Conservation (phyloP, 2,888 invertebrate genomes). For the Drosophila paramelanica region DNA sequence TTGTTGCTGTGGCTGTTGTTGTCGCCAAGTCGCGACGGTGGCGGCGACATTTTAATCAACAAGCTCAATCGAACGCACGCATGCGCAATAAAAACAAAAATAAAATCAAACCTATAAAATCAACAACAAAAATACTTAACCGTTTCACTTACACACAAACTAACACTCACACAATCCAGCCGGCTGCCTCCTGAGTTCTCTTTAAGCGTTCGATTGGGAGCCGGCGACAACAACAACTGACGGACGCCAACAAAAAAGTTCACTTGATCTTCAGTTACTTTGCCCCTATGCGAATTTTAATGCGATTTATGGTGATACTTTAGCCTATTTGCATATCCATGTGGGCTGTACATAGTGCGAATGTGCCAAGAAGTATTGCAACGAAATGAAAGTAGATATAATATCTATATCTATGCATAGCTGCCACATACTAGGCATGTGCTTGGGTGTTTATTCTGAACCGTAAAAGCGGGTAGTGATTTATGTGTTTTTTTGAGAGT, state of each 20-base stretch:
- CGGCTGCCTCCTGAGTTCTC: slow-evolving; percentile 36
- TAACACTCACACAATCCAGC: slow-evolving; percentile 31
- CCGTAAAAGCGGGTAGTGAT: neutral
- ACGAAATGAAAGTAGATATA: slow-evolving; percentile 3
- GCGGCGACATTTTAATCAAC: slow-evolving; percentile 80
- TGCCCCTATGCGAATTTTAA: slow-evolving; percentile 74
- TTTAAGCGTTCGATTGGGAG: slow-evolving; percentile 33
- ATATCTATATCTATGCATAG: slow-evolving; percentile 17
- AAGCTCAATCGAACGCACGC: slow-evolving; percentile 83
- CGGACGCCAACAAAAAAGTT: slow-evolving; percentile 49
- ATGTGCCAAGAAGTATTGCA: slow-evolving; percentile 22
- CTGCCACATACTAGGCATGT: neutral
- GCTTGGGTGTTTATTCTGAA: neutral
- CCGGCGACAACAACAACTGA: slow-evolving; percentile 28
- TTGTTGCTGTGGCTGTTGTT: slow-evolving; percentile 44
- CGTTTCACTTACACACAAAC: slow-evolving; percentile 58
- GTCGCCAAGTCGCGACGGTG: slow-evolving; percentile 67
- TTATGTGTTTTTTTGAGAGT: neutral
- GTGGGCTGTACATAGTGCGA: slow-evolving; percentile 47
- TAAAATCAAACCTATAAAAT: slow-evolving; percentile 67
- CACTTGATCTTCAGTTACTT: slow-evolving; percentile 63
- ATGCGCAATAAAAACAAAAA: slow-evolving; percentile 80
- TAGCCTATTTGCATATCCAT: slow-evolving; percentile 61
- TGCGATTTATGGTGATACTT: slow-evolving; percentile 66
- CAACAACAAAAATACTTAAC: slow-evolving; percentile 54